phyloP scores from a whole-genome alignment of 53 echinoderm and acorn worm genomes.

The Arbacia lixula region DNA sequence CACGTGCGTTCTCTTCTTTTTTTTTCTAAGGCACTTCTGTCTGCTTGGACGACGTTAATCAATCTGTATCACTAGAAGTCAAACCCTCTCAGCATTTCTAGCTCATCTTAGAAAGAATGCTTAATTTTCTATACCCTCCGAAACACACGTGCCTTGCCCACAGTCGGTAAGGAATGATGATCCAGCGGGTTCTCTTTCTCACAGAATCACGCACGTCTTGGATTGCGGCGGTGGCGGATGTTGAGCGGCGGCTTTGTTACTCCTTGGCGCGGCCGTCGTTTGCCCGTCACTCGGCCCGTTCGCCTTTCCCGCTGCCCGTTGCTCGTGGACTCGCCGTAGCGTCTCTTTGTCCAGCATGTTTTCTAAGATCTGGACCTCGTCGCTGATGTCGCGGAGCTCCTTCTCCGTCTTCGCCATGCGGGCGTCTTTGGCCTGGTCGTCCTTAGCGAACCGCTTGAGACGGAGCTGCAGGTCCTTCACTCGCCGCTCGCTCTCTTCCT shows the following conservation, averaged over 20 bases:
- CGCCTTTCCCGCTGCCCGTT: constrained; percentile 16
- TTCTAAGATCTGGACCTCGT: constrained; percentile 79
- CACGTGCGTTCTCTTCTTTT: no score
- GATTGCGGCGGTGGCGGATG: constrained; percentile 69
- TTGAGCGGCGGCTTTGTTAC: neutral
- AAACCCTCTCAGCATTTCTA: no score
- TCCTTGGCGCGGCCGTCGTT: constrained; percentile 17
- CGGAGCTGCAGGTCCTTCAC: constrained; percentile 88
- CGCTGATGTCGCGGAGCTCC: constrained; percentile 83
- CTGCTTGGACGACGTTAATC: no score
- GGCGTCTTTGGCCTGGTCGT: constrained; percentile 92
- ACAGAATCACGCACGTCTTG: constrained; percentile 82
- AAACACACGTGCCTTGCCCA: neutral
- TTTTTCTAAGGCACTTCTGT: no score
- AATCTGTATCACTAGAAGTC: no score
- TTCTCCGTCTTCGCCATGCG: constrained; percentile 77
- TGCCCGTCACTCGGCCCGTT: constrained; percentile 38
- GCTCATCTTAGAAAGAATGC: no score
- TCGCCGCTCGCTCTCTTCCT: constrained; percentile 86
- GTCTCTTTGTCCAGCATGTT: constrained; percentile 79
- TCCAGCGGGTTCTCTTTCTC: neutral
- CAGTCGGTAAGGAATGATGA: no score
- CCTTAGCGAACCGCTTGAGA: constrained; percentile 91
- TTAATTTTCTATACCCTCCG: no score
- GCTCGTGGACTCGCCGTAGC: constrained; percentile 54